Evolutionary conservation across 2,797 vertebrate genomes (phyloP).

Genomic region (Stomatorhinus walkeri): DNA sequence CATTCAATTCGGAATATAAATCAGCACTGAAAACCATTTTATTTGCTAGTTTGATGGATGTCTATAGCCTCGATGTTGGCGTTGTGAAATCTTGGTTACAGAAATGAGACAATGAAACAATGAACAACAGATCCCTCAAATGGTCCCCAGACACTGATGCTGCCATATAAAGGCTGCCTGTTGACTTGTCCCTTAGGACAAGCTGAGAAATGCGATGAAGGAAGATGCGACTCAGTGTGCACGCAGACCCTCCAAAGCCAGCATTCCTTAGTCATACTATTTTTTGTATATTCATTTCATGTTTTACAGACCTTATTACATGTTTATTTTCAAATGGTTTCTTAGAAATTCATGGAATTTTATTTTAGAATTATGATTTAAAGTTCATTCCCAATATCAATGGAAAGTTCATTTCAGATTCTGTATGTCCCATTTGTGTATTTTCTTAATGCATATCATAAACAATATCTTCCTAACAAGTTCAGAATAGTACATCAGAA

Average conservation of each 20-base stretch:
- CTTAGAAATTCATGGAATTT: background rate
- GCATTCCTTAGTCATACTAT: background rate
- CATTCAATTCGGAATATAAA: background rate
- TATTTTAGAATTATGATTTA: background rate
- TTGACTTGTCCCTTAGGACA: background rate
- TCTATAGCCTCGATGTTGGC: background rate
- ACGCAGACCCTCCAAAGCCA: background rate
- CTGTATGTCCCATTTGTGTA: background rate
- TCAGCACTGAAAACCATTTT: background rate
- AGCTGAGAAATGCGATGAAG: background rate
- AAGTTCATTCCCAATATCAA: background rate
- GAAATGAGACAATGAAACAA: background rate
- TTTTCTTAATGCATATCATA: background rate
- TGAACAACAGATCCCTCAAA: background rate
- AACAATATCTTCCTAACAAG: background rate
- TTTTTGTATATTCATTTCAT: background rate
- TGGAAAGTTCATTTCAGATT: background rate
- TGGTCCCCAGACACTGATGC: background rate
- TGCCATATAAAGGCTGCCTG: background rate
- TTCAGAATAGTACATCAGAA: background rate
- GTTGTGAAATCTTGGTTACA: slow-evolving; percentile 2
- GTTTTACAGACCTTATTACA: background rate
- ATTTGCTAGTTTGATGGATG: background rate
- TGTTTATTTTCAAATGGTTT: background rate
- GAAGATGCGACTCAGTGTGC: background rate